These are phyloP conservation scores for Gadopsis bispinosus DNA, from an alignment of 2,797 vertebrate species.

Conservation along the genomic window DNA sequence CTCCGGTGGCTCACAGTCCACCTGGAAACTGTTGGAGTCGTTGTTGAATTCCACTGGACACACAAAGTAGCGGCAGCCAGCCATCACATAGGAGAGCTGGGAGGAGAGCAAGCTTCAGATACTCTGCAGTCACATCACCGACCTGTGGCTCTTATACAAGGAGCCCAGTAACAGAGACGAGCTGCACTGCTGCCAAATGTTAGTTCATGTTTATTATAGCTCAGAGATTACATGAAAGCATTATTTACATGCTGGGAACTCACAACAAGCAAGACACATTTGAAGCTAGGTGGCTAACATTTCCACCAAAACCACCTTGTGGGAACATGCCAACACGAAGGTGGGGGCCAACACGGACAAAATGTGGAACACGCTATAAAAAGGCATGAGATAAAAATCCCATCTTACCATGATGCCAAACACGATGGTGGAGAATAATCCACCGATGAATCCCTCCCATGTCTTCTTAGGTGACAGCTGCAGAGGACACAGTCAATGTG, in stretches of 20 bases:
- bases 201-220: background rate
- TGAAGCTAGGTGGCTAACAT: no score
- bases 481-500: conserved; percentile 14
- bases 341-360: background rate
- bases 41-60: conserved; percentile 98
- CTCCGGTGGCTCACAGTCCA: conserved; percentile 94
- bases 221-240: background rate
- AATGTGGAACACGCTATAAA: background rate
- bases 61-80: conserved; percentile 94
- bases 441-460: conserved; percentile 99
- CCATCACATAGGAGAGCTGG: conserved; percentile 96
- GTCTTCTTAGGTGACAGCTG: conserved; percentile 99
- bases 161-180: background rate
- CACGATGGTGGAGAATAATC: conserved; percentile 94
- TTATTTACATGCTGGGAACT: background rate
- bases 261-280: no score
- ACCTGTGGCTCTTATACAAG: background rate
- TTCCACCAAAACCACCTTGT: no score
- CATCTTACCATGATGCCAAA: conserved; percentile 93
- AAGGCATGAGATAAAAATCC: background rate
- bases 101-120: conserved; percentile 20
- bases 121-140: conserved; percentile 16
- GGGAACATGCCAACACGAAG: background rate
- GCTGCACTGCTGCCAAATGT: background rate
- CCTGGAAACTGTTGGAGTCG: conserved; percentile 95